Base-by-base conservation (phyloP, 2,113 vertebrate species). In the Psilopsiagon aurifrons region DNA sequence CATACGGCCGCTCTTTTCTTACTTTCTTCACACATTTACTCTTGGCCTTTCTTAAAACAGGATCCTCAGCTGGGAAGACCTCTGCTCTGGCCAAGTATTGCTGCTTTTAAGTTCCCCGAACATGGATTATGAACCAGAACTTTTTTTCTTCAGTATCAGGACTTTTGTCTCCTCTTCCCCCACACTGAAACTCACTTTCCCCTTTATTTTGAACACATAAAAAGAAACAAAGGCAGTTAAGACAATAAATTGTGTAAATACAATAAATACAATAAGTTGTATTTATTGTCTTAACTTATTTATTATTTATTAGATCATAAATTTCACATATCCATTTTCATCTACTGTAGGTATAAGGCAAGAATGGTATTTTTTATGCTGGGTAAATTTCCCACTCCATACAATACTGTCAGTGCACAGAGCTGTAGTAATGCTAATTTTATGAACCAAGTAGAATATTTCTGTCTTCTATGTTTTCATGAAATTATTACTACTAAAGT, bases 11-110 rank as follows among this genome's bases (percentile, higher is more conserved):
- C 4, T 7, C 17, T 80, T 92, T 85, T 69, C 33, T 33, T 28
- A 4, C 8, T 14, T 75, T 90, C 31, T 27, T 31, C 16, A 0
- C 0, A 0, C 3, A 1, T 81, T 84, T 10, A 11, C 3, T 87
- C 92, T 95, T 0, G 9, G 18, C 55, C 33, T 89, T 92, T 71
- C 11, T 89, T 68, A 51, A 92, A 91, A 39, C 43, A 68, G 10
- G 29, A 66, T 87, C 52, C 35, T 31, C 33, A 82, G 5, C 9
- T 52, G 18, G 37, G 33, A 82, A 2, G 13, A 91, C 17, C 8
- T 86, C 74, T 92, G 23, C 24, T 67, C 12, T 64, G 47, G 51
- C 37, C 14, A 76, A 60, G 35, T n/a, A 44, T 47, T 46, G 17
- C 8, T 79, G 29, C 11, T 71, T 82, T 60, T 35, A 78, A 29